Evolutionary conservation across 1,140 invertebrate genomes (phyloP), one percentile per base, ranked within the genome.

Genomic region (Mya arenaria): DNA sequence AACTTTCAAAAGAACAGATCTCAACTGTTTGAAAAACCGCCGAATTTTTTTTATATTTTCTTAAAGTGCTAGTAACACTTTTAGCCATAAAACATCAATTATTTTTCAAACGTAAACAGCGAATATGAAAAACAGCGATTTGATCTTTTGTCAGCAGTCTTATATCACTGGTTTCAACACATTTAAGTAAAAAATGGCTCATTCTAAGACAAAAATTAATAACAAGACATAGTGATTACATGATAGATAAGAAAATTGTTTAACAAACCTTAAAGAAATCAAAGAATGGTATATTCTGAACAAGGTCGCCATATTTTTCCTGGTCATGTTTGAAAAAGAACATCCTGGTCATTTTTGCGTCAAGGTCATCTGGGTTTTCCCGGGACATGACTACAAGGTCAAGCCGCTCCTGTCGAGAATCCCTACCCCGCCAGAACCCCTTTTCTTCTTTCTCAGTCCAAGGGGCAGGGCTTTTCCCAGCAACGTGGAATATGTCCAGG

Each of bases 331-430:
- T 95, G 90, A 97, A 99, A 93, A 99, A 99, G 91, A 99, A 99
- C 92, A 99, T 99, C 92, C 98, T 98, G 4, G 98, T 99, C 5
- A 99, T 94, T 0, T 97, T 97, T 15, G 95, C 98, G 94, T 99
- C 98, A 77, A 98, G 95, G 0, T 98, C 90, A 73, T 97, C 94
- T 4, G 97, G 96, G 94, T 98, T 86, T 77, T 90, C 84, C 85
- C 95, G 94, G 0, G 96, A 95, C 83, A 99, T 95, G 74, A 96
- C 95, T 19, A 99, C 95, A 10, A 99, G 94, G 83, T 97, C 94
- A 0, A 99, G 94, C 68, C 98, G 93, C 72, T 91, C 91, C 86
- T 95, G 93, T 5, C 97, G 94, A 17, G 97, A 97, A 93, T 99
- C 98, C 71, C 98, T 94, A 0, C 98, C 98, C 81, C 98, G 94